Percentiles rank a stretch among this genome's conserved stretches.
phyloP scores from a whole-genome alignment of 2,113 vertebrate species.

The Laticauda laticaudata region DNA sequence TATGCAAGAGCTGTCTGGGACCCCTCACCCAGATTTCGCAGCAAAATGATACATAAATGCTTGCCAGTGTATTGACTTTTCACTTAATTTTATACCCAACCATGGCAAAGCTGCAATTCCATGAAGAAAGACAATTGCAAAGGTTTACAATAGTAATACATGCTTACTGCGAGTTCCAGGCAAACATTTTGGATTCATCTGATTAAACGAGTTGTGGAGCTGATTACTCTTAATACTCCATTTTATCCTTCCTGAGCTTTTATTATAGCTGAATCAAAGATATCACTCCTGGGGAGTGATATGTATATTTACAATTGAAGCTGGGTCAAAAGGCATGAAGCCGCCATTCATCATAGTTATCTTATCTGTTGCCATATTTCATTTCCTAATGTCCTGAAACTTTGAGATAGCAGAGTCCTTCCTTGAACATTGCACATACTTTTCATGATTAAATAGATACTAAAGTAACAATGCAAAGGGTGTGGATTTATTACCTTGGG shows the following conservation, averaged over 20 bases:
- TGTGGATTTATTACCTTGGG: background rate
- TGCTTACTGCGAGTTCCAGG: background rate
- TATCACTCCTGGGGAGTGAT: rapidly evolving
- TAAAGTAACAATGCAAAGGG: background rate
- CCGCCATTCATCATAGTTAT: slow-evolving; percentile 1
- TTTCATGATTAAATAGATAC: slow-evolving; percentile 21
- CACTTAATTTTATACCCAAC: background rate
- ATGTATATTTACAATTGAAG: background rate
- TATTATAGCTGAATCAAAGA: background rate
- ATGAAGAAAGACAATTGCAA: background rate
- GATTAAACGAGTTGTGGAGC: background rate
- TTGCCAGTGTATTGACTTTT: background rate
- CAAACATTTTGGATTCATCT: background rate
- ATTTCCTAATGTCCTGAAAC: slow-evolving; percentile 26
- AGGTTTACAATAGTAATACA: background rate
- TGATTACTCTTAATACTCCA: background rate
- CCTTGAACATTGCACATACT: background rate
- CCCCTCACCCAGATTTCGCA: background rate
- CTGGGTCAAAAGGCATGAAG: background rate
- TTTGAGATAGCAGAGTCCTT: slow-evolving; percentile 5
- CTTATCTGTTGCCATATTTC: slow-evolving; percentile 22
- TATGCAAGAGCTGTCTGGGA: background rate
- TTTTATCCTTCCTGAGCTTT: background rate
- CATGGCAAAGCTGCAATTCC: background rate
- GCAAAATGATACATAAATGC: background rate